Conservation (phyloP, 1,140 invertebrate species). For the Oscheius sp. region DNA sequence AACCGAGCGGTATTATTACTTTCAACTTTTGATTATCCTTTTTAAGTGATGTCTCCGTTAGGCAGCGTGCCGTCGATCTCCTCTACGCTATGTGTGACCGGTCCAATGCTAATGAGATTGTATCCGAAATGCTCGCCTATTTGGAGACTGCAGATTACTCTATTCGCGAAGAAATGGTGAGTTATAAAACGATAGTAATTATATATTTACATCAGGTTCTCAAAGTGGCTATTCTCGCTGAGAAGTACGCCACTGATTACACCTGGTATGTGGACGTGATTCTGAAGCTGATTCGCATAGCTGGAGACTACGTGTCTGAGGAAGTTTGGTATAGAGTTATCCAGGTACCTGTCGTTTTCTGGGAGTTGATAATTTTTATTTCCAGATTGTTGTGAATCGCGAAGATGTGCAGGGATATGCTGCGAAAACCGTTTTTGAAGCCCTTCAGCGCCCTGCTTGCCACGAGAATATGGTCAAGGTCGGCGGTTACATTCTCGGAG, state of each 20-base stretch:
- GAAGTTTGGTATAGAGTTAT: slow-evolving; percentile 99
- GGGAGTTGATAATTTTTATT: slow-evolving; percentile 2
- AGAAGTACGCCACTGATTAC: slow-evolving; percentile 99
- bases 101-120: slow-evolving; percentile 98
- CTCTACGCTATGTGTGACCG: slow-evolving; percentile 99
- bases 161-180: slow-evolving; percentile 97
- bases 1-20: slow-evolving; percentile 68
- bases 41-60: slow-evolving; percentile 29
- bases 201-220: slow-evolving; percentile 65
- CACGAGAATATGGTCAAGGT: slow-evolving; percentile 99
- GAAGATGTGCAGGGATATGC: slow-evolving; percentile 97
- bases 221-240: slow-evolving; percentile 97
- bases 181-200: neutral
- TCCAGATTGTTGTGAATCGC: slow-evolving; percentile 89
- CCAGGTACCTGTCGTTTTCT: slow-evolving; percentile 65
- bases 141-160: slow-evolving; percentile 99
- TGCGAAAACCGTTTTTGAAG: slow-evolving; percentile 97
- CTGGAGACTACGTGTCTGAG: slow-evolving; percentile 93
- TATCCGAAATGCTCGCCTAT: slow-evolving; percentile 98
- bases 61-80: slow-evolving; percentile 94
- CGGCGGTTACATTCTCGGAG: slow-evolving; percentile 96
- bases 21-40: neutral
- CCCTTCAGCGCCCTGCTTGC: slow-evolving; percentile 75
- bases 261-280: slow-evolving; percentile 99
- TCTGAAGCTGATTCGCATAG: slow-evolving; percentile 96